Conservation (phyloP, 1,140 invertebrate genomes). For the Euborellia annulipes region DNA sequence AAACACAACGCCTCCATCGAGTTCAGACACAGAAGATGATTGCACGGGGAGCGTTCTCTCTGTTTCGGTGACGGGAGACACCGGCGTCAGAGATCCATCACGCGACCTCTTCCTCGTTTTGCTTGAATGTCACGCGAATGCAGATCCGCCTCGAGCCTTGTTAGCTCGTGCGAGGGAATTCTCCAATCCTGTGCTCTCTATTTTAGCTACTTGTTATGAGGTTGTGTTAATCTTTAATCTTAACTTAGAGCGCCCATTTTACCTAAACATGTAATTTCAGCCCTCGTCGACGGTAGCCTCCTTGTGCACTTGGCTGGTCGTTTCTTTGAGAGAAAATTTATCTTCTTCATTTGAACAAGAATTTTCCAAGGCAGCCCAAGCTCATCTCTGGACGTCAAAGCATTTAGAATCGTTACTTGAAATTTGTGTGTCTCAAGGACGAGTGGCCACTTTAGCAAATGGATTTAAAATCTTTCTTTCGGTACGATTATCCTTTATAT, state of each 20-base stretch:
- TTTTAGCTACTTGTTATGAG: slow-evolving; percentile 50
- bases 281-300: slow-evolving; percentile 41
- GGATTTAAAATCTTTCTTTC: slow-evolving; percentile 45
- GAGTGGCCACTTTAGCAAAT: slow-evolving; percentile 34
- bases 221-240: slow-evolving; percentile 22
- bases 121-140: slow-evolving; percentile 44
- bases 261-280: too few species aligned
- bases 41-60: background rate
- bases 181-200: slow-evolving; percentile 37
- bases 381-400: background rate
- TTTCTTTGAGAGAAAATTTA: slow-evolving; percentile 18
- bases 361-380: background rate
- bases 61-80: slow-evolving; percentile 19
- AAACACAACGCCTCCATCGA: background rate
- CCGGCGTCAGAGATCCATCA: slow-evolving; percentile 23
- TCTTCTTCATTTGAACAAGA: background rate
- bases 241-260: too few species aligned
- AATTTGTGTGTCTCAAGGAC: slow-evolving; percentile 31
- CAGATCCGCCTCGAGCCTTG: slow-evolving; percentile 44
- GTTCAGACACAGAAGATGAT: slow-evolving; percentile 1
- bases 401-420: slow-evolving; percentile 26
- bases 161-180: slow-evolving; percentile 35
- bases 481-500: slow-evolving; percentile 26
- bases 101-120: slow-evolving; percentile 42
- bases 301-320: slow-evolving; percentile 43